Evolutionary conservation across 2,888 invertebrate species (phyloP).

Genomic region (Platycheirus rosarum): DNA sequence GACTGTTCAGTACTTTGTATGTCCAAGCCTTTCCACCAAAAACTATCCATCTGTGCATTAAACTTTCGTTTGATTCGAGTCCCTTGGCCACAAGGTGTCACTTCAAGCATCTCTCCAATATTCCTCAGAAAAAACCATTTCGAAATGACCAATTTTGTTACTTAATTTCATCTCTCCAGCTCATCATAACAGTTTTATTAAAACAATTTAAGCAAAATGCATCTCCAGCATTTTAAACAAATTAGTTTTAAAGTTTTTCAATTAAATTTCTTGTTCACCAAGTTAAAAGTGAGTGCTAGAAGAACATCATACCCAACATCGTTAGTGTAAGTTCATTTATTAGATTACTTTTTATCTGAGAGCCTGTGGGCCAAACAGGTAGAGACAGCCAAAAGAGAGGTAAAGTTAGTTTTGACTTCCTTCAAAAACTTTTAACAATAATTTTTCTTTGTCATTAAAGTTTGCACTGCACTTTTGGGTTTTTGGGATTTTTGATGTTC

Average conservation of each 20-base stretch:
- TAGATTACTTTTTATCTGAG: slow-evolving; percentile 10
- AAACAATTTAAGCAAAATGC: background rate
- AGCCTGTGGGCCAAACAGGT: slow-evolving; percentile 3
- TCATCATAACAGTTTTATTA: background rate
- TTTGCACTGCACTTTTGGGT: slow-evolving; percentile 34
- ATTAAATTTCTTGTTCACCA: slow-evolving; percentile 37
- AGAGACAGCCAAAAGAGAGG: background rate
- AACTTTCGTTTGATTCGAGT: too few species aligned
- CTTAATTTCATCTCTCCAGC: too few species aligned
- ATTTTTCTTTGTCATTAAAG: slow-evolving; percentile 60
- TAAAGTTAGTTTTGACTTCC: slow-evolving; percentile 41
- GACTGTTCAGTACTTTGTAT: too few species aligned
- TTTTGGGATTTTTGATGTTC: slow-evolving; percentile 18
- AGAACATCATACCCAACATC: slow-evolving; percentile 17
- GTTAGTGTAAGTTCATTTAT: slow-evolving; percentile 29
- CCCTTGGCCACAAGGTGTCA: too few species aligned
- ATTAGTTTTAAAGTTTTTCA: slow-evolving; percentile 42
- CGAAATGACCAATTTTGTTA: too few species aligned
- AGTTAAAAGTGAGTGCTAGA: slow-evolving; percentile 10
- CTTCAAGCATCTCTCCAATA: too few species aligned
- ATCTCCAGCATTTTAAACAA: slow-evolving; percentile 9
- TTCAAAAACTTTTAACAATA: slow-evolving; percentile 35
- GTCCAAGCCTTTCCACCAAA: too few species aligned
- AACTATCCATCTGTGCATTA: too few species aligned
- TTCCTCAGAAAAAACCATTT: too few species aligned